Percentiles rank a stretch among this genome's conserved stretches.
phyloP scores from a whole-genome alignment of 2,797 vertebrate genomes.

The Microchirus variegatus region DNA sequence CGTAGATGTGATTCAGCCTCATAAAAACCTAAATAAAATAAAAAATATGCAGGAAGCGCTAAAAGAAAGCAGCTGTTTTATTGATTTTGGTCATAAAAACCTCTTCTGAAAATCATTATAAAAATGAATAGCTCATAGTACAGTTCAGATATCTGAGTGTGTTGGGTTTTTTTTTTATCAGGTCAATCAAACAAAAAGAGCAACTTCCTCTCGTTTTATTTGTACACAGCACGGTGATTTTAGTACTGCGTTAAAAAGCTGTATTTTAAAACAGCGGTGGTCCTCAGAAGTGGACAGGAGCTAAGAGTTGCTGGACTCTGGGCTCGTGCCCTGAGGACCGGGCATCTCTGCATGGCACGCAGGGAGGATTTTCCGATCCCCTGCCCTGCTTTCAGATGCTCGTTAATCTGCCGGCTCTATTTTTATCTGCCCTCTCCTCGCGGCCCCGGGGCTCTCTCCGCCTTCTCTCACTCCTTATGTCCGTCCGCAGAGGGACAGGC shows the following conservation, averaged over 20 bases:
- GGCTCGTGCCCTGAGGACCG: conserved; percentile 55
- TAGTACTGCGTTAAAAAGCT: conserved; percentile 4
- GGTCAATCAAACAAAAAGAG: conserved; percentile 2
- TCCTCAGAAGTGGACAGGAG: conserved; percentile 23
- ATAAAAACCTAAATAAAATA: background rate
- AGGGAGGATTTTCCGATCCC: conserved; percentile 80
- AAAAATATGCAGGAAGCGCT: background rate
- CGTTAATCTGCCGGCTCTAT: conserved; percentile 83
- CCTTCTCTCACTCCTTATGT: conserved; percentile 66
- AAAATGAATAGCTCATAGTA: background rate
- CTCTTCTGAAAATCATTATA: background rate
- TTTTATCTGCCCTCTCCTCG: conserved; percentile 75
- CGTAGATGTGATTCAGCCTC: background rate
- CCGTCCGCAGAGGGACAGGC: conserved; percentile 56
- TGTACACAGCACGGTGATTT: background rate
- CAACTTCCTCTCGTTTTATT: background rate
- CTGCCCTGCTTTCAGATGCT: conserved; percentile 82
- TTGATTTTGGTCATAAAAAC: conserved; percentile 1
- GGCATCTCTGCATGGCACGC: conserved; percentile 72
- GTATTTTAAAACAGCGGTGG: background rate
- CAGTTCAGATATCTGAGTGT: background rate
- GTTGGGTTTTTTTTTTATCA: background rate
- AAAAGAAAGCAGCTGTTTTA: background rate
- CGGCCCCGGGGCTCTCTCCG: conserved; percentile 57
- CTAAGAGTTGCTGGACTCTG: conserved; percentile 35